Conservation (phyloP, 2,113 vertebrate species). For the Chrysochloris asiatica region DNA sequence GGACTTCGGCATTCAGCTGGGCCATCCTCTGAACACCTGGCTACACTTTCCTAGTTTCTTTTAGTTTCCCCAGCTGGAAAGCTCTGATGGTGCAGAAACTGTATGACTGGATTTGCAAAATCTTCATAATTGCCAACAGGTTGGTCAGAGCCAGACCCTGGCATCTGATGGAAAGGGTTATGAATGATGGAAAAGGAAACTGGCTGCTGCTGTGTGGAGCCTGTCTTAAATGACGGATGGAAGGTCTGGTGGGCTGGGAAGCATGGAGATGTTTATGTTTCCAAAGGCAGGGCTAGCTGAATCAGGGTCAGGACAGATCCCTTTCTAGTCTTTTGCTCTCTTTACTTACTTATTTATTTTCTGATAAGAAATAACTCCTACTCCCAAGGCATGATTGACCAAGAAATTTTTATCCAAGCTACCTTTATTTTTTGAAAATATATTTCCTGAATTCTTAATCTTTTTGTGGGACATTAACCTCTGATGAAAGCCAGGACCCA, state of each 20-base stretch:
- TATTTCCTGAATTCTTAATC: conserved; percentile 8
- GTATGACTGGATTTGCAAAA: conserved; percentile 24
- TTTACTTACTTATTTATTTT: no score
- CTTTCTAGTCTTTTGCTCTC: conserved; percentile 52
- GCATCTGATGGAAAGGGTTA: conserved; percentile 57
- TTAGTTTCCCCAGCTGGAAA: background rate
- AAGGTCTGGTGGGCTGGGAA: background rate
- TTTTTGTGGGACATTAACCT: conserved; percentile 2
- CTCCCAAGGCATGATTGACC: background rate
- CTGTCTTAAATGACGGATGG: conserved; percentile 64
- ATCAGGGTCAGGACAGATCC: conserved; percentile 66
- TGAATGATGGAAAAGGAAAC: background rate
- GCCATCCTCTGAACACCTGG: background rate
- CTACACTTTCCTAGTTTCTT: background rate
- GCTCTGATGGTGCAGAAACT: background rate
- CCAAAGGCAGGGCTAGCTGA: conserved; percentile 36
- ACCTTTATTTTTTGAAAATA: background rate
- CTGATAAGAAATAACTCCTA: conserved; percentile 58
- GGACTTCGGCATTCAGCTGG: rapidly evolving
- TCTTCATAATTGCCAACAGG: conserved; percentile 17
- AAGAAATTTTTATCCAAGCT: conserved; percentile 27
- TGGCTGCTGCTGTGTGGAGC: background rate
- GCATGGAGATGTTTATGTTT: conserved; percentile 59
- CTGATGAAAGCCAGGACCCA: background rate
- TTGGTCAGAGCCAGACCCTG: background rate